Evolutionary conservation across 1,140 invertebrate genomes (phyloP), one percentile per base, ranked within the genome.

Genomic region (Macrobrachium nipponense): DNA sequence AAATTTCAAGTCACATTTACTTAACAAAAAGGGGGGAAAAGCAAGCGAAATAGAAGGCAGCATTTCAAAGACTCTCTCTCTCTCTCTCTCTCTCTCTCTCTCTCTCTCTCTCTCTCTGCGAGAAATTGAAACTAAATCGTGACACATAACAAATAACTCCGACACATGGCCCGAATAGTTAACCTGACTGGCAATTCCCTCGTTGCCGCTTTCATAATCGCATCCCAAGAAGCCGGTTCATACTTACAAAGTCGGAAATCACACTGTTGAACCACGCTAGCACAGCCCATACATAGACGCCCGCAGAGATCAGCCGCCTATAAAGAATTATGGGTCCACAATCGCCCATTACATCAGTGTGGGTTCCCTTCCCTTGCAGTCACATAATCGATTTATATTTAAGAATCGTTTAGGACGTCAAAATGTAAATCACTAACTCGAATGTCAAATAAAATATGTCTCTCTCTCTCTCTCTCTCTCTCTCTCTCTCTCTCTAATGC

Each of bases 1-100:
- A 87, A 87, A 87, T 87, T 87, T 87, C 85, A 72, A 87, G 85
- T 87, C 85, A 76, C 85, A 87, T 87, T 87, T 87, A 80, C 85
- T 87, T 87, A 87, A 87, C 85, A 87, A 87, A 87, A 87, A 87
- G 62, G 85, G 72, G 72, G 60, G 59, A 62, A 75, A 75, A 62
- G 68, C 17, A 75, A 75, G 70, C 27, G 58, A 15, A 77, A 64
- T 44, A 51, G 78, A 36, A 76, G 36, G 81, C 72, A 60, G 62
- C 61, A 51, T 60, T 77, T 70, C 58, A 79, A 70, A 78, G 73
- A 36, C 27, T 36, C 27, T 36, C 27, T 36, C 27, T 36, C 27
- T 36, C 27, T 36, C 27, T 36, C 27, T 36, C 27, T 36, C 27
- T 36, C 27, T 36, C 27, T 36, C 27, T 36, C 27, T 36, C 27